phyloP scores from a whole-genome alignment of 2,888 invertebrate species.

The Lochmaea capreae region DNA sequence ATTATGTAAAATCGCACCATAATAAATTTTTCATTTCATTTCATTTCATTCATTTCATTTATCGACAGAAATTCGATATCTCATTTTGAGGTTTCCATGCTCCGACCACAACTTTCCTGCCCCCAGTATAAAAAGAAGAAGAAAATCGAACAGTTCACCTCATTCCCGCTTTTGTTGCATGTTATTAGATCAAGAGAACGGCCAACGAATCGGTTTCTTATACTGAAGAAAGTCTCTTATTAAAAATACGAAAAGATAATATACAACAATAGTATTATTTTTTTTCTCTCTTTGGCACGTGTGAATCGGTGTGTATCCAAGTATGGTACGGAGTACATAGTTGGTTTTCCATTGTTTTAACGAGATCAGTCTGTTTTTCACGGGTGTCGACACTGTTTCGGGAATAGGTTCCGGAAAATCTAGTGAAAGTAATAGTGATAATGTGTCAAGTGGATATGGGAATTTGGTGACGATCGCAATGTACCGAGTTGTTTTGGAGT shows the following conservation, averaged over 20 bases:
- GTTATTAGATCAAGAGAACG: slow-evolving; percentile 11
- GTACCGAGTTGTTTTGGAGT: background rate
- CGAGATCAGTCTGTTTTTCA: slow-evolving; percentile 30
- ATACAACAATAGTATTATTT: slow-evolving; percentile 41
- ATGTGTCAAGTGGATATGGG: background rate
- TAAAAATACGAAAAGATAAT: slow-evolving; percentile 32
- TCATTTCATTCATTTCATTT: background rate
- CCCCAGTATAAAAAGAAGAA: slow-evolving; percentile 10
- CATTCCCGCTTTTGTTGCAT: slow-evolving; percentile 23
- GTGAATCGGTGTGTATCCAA: slow-evolving; percentile 57
- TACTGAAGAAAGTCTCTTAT: slow-evolving; percentile 29
- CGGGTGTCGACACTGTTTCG: slow-evolving; percentile 5
- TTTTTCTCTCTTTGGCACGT: slow-evolving; percentile 47
- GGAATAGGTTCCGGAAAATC: slow-evolving; percentile 16
- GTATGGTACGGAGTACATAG: slow-evolving; percentile 49
- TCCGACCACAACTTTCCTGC: slow-evolving; percentile 14
- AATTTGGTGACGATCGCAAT: background rate
- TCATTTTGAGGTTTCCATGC: slow-evolving; percentile 24
- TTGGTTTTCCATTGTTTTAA: slow-evolving; percentile 36
- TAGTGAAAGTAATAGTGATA: background rate
- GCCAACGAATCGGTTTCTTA: slow-evolving; percentile 10
- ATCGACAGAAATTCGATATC: slow-evolving; percentile 10
- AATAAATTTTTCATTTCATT: too few species aligned
- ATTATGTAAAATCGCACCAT: too few species aligned
- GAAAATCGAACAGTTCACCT: slow-evolving; percentile 23